Conservation (phyloP, 1,140 invertebrate genomes). For the Agrilus planipennis region DNA sequence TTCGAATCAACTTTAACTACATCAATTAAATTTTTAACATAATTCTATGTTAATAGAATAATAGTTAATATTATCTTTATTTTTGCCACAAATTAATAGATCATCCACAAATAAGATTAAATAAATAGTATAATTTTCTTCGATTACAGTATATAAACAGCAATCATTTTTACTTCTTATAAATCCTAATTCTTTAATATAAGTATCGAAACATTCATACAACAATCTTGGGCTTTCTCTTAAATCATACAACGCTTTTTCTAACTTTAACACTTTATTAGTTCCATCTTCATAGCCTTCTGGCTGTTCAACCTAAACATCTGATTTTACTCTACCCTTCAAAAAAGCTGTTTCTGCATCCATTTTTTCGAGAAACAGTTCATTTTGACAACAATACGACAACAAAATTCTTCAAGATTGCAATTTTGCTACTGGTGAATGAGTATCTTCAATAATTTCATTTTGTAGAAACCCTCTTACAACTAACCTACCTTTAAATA, state of each 20-base stretch:
- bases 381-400: constrained; percentile 12
- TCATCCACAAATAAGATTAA: constrained; percentile 13
- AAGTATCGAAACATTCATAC: constrained; percentile 14
- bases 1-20: neutral
- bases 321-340: constrained; percentile 16
- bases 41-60: too few species aligned
- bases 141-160: constrained; percentile 3
- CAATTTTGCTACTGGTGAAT: constrained; percentile 21
- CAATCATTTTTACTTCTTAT: constrained; percentile 6
- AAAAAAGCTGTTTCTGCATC: constrained; percentile 20
- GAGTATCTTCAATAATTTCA: constrained; percentile 15
- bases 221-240: constrained; percentile 14
- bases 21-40: neutral
- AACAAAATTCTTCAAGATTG: constrained; percentile 15
- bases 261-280: constrained; percentile 14
- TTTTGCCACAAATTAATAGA: neutral
- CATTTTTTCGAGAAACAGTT: constrained; percentile 16
- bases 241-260: constrained; percentile 15
- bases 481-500: constrained; percentile 21
- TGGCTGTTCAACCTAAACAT: constrained; percentile 19
- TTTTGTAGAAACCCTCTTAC: constrained; percentile 18
- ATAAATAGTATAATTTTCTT: too few species aligned
- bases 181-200: constrained; percentile 11
- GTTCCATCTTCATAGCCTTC: constrained; percentile 11
- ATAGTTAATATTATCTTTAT: too few species aligned